Percentiles rank a stretch among this genome's conserved stretches.
phyloP scores from a whole-genome alignment of 2,888 invertebrate genomes.

The Charanyca ferruginea region DNA sequence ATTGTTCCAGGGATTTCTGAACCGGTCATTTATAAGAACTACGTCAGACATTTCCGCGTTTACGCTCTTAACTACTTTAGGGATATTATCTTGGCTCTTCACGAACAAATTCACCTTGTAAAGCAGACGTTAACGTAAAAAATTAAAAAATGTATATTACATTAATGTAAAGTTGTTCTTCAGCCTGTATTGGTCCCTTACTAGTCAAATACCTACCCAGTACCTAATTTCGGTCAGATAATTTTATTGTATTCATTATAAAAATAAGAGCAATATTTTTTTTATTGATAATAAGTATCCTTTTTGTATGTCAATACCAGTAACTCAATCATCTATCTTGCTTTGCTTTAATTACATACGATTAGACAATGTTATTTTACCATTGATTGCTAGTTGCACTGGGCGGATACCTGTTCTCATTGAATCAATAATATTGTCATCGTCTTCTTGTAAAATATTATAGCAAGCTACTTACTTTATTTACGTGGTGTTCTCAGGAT shows the following conservation, averaged over 20 bases:
- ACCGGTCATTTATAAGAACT: conserved; percentile 35
- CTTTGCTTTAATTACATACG: conserved; percentile 30
- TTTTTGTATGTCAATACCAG: conserved; percentile 34
- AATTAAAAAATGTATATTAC: background rate
- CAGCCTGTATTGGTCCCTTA: background rate
- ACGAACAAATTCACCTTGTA: conserved; percentile 45
- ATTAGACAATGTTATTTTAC: conserved; percentile 40
- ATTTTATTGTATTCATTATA: too few species aligned
- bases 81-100: conserved; percentile 20
- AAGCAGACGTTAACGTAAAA: background rate
- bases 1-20: conserved; percentile 20
- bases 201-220: background rate
- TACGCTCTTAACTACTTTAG: conserved; percentile 23
- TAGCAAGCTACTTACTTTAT: conserved; percentile 9
- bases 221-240: background rate
- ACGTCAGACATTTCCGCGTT: conserved; percentile 46
- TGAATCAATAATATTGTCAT: conserved; percentile 31
- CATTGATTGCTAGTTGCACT: conserved; percentile 24
- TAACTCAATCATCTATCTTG: conserved; percentile 20
- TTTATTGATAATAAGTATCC: too few species aligned
- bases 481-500: conserved; percentile 14
- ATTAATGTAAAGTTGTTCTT: background rate
- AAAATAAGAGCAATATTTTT: too few species aligned
- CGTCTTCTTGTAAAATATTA: conserved; percentile 18
- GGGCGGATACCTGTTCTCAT: conserved; percentile 43